phyloP scores from a whole-genome alignment of 2,797 vertebrate species.

The Taeniopygia guttata region DNA sequence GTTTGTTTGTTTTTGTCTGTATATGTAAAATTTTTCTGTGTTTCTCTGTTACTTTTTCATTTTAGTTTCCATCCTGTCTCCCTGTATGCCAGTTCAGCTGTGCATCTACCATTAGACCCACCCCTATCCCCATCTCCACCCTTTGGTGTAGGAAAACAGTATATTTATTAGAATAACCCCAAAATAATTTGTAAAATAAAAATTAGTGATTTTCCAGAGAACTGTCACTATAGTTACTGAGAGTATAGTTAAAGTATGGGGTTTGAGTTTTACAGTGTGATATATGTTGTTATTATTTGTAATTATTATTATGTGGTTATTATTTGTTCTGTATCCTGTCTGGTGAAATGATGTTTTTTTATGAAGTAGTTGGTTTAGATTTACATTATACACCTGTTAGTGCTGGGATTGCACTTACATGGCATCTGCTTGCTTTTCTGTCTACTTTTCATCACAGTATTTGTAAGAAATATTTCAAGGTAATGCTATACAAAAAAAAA shows the following conservation, averaged over 20 bases:
- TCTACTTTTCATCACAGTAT: background rate
- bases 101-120: background rate
- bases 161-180: background rate
- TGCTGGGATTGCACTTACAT: background rate
- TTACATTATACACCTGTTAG: background rate
- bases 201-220: background rate
- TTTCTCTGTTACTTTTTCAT: background rate
- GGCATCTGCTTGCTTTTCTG: background rate
- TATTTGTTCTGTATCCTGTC: background rate
- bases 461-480: background rate
- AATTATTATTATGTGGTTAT: background rate
- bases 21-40: background rate
- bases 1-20: background rate
- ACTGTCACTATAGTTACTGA: background rate
- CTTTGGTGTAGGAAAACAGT: background rate
- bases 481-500: background rate
- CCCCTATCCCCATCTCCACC: fast-evolving
- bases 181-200: background rate
- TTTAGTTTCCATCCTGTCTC: background rate
- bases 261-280: background rate
- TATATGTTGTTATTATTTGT: background rate
- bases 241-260: background rate
- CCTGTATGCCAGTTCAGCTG: background rate
- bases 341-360: background rate
- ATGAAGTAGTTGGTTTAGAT: background rate